Evolutionary conservation across 2,113 vertebrate genomes (phyloP), one percentile per base, ranked within the genome.

Genomic region (Poeciliopsis turrubarensis): DNA sequence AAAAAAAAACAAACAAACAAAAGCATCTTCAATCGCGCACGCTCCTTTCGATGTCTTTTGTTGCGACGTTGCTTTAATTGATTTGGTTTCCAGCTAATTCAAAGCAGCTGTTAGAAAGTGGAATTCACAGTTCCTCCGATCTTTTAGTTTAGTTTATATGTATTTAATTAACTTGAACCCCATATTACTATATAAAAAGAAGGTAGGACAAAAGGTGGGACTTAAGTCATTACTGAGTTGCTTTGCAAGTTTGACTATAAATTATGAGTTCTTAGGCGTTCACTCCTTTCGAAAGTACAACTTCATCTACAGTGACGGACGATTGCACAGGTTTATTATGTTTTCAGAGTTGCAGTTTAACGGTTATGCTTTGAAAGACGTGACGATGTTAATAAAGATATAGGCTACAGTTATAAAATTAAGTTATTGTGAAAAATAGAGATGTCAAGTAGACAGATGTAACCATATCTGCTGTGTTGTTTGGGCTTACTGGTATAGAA

Each of bases 191-290:
- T 47, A 47, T 19, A 17, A 47, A 60, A 19, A 61, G 81, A 66
- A 27, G 75, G 70, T 68, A 11, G 39, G 10, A 54, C 44, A 7
- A 68, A 54, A 54, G 37, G 66, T 68, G 68, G 54, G 65, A 75
- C n/a, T 60, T 57, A 72, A 31, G 72, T 73, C 34, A 47, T 17
- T 30, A 78, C 44, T 17, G 13, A 37, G 30, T 25, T 32, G 44
- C 41, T 22, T 54, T 77, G 61, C 61, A 71, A 27, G 65, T 73
- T 61, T 72, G 26, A 60, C 32, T 82, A 85, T 85, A 72, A 72
- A 77, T 77, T 31, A 62, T 78, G 61, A 78, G 77, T 86, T 76
- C 73, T 83, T 41, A 63, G 79, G 67, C 54, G 51, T 69, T 72
- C 63, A 66, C 54, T 81, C 44, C 63, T 60, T 77, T 54, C 74